Conservation (phyloP, 2,797 vertebrate genomes). For the Furcifer pardalis region DNA sequence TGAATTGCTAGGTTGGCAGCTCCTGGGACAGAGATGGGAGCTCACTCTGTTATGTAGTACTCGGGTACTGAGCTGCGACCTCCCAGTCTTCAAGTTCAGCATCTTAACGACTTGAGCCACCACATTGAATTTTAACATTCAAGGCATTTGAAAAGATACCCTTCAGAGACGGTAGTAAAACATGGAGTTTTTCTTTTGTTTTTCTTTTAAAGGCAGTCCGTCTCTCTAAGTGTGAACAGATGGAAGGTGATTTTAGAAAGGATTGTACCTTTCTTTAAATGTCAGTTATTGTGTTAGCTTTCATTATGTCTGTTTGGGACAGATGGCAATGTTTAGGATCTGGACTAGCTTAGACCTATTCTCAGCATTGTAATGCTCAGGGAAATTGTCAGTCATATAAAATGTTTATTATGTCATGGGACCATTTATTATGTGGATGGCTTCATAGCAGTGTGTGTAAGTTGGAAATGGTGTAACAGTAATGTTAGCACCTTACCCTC, state of each 20-base stretch:
- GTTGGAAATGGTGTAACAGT: slow-evolving; percentile 13
- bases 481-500: slow-evolving; percentile 37
- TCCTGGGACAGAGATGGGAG: no score
- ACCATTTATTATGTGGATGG: slow-evolving; percentile 31
- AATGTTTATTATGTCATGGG: slow-evolving; percentile 31
- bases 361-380: slow-evolving; percentile 18
- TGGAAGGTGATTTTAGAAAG: slow-evolving; percentile 43
- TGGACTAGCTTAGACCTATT: slow-evolving; percentile 27
- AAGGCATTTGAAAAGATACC: slow-evolving; percentile 39
- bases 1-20: no score
- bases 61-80: no score
- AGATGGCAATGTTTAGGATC: slow-evolving; percentile 25
- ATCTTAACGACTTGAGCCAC: no score
- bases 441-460: slow-evolving; percentile 8
- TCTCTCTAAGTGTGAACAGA: slow-evolving; percentile 16
- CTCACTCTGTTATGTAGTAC: no score
- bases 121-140: slow-evolving; percentile 39
- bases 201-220: slow-evolving; percentile 6
- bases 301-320: background rate
- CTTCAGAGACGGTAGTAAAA: slow-evolving; percentile 32
- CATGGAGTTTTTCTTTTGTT: slow-evolving; percentile 1
- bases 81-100: no score
- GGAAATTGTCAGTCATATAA: slow-evolving; percentile 40
- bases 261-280: slow-evolving; percentile 46
- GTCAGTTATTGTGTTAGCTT: slow-evolving; percentile 38